Evolutionary conservation across 1,140 invertebrate species (phyloP), one percentile per base, ranked within the genome.

Genomic region (Myzus persicae): DNA sequence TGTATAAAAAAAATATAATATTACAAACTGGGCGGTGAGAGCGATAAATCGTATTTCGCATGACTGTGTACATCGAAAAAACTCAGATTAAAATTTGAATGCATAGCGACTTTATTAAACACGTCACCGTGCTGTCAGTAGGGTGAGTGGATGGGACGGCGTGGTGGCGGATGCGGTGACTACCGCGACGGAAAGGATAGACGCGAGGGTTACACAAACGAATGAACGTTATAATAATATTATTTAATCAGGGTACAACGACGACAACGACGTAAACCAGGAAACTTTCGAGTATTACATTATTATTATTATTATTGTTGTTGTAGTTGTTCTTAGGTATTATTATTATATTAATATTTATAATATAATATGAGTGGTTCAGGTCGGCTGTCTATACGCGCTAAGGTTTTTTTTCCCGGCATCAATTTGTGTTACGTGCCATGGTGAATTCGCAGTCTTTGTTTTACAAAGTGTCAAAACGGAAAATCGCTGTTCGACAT

Each of bases 1-100:
- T 42, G 31, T n/a, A n/a, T 18, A 36, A 36, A 76, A 36, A 76
- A 51, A 76, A 76, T 76, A 67, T 67, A 31, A 67, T 67, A n/a
- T n/a, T 67, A n/a, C 31, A 67, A 31, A n/a, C 18, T 6, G 31
- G 1, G 59, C 7, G 24, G 4, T 1, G 59, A 2, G 59, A 7
- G 9, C 9, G 36, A 84, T 40, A 84, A 84, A 84, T 84, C 14
- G n/a, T 76, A 36, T 76, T n/a, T 20, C 14, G 59, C 59, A n/a
- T 76, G 31, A 87, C 14, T 46, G 42, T 87, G 18, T n/a, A 46
- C 44, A 87, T n/a, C 85, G 44, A 44, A 87, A 46, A 18, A 42
- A 87, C 85, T 87, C 44, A n/a, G 85, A 87, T 87, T 87, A 87
- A 46, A 87, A 87, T 44, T 38, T 14, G 44, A 46, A 76, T n/a